Conservation (phyloP, 64 coral and sea anemone genomes). For the Montipora cactus region DNA sequence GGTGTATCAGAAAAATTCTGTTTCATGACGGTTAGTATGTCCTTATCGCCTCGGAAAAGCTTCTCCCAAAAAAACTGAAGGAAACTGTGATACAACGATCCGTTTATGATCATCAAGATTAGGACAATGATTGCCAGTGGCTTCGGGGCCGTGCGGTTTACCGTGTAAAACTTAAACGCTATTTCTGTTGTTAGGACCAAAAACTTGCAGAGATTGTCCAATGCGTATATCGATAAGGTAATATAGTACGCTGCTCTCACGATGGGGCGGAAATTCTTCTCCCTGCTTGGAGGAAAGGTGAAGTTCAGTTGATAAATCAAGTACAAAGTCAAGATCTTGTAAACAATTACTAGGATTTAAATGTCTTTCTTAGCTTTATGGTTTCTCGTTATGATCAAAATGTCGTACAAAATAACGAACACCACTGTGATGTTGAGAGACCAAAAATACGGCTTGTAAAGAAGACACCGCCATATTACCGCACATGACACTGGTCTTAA, state of each 20-base stretch:
- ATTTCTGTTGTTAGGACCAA: slow-evolving; percentile 43
- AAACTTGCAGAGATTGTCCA: slow-evolving; percentile 82
- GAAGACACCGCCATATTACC: slow-evolving; percentile 9
- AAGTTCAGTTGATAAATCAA: slow-evolving; percentile 71
- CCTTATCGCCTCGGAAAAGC: slow-evolving; percentile 68
- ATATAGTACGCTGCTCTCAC: slow-evolving; percentile 24
- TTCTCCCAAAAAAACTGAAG: slow-evolving; percentile 83
- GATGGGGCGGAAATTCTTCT: slow-evolving; percentile 13
- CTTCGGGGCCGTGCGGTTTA: background rate
- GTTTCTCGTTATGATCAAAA: slow-evolving; percentile 46
- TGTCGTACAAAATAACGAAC: slow-evolving; percentile 61
- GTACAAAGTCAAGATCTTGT: slow-evolving; percentile 40
- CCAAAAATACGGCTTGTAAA: slow-evolving; percentile 76
- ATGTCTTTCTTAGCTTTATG: background rate
- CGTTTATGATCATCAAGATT: slow-evolving; percentile 66
- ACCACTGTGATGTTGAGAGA: slow-evolving; percentile 37
- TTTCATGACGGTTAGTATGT: slow-evolving; percentile 43
- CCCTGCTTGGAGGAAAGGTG: slow-evolving; percentile 56
- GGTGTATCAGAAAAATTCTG: background rate
- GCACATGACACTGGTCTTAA: background rate
- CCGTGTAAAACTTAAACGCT: slow-evolving; percentile 77
- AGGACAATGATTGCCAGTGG: slow-evolving; percentile 27
- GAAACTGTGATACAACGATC: slow-evolving; percentile 73
- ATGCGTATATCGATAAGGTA: slow-evolving; percentile 55
- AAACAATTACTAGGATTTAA: slow-evolving; percentile 44